These are phyloP conservation scores for Ibycter americanus DNA, from an alignment of 2,797 vertebrate species.

Conservation along the genomic window DNA sequence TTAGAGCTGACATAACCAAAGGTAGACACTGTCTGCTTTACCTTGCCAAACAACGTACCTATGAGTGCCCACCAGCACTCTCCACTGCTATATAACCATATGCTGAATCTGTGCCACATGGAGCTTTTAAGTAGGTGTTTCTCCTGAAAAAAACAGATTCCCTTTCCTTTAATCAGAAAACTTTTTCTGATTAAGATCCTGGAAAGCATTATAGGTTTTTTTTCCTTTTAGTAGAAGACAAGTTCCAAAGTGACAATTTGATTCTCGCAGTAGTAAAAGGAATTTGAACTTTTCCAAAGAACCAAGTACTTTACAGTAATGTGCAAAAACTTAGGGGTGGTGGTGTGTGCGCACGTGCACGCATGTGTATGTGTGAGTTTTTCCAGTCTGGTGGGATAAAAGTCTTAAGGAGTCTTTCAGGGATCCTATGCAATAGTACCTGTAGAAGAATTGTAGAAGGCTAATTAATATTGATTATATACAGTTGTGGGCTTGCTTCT, in stretches of 20 bases:
- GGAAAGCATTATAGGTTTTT: not conserved
- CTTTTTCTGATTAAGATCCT: not conserved
- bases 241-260: not conserved
- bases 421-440: not conserved
- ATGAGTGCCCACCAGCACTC: not conserved
- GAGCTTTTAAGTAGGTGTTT: not conserved
- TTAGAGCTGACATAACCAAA: not conserved
- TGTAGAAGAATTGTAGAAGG: too few species aligned
- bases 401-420: not conserved
- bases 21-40: not conserved
- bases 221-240: not conserved
- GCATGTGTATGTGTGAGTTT: not conserved
- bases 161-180: not conserved
- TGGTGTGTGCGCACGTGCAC: too few species aligned
- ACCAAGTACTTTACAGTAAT: not conserved
- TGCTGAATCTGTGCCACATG: not conserved
- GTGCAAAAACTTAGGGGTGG: not conserved
- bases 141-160: not conserved
- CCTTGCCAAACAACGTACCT: not conserved
- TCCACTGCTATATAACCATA: accelerated
- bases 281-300: not conserved
- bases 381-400: not conserved
- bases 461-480: too few species aligned
- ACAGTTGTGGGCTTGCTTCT: too few species aligned
- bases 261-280: not conserved